phyloP scores from a whole-genome alignment of 1,140 invertebrate genomes.

The Dufourea novaeangliae region DNA sequence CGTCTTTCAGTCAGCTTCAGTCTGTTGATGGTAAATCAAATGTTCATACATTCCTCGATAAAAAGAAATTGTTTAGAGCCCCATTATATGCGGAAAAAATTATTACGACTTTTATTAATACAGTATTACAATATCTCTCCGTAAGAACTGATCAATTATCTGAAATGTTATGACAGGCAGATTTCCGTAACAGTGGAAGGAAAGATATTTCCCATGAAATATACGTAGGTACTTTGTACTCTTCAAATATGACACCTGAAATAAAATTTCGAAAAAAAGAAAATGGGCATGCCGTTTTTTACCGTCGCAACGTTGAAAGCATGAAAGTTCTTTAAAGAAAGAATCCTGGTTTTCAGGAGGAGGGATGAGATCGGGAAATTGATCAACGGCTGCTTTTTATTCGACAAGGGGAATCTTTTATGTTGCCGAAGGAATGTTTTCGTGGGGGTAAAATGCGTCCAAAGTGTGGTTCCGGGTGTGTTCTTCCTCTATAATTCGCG shows the following conservation, averaged over 20 bases:
- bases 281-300: not conserved
- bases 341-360: constrained; percentile 2
- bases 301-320: not conserved
- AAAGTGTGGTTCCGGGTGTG: constrained; percentile 12
- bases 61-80: no score
- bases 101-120: no score
- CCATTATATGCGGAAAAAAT: no score
- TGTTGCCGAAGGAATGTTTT: constrained; percentile 51
- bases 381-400: constrained; percentile 58
- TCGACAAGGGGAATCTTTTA: constrained; percentile 56
- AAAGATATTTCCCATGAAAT: not conserved
- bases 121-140: no score
- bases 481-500: constrained; percentile 21
- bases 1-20: no score
- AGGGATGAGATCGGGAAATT: constrained; percentile 26
- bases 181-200: not conserved
- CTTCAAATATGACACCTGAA: not conserved
- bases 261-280: not conserved
- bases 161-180: no score
- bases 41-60: no score
- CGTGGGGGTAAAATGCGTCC: constrained; percentile 26
- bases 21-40: no score
- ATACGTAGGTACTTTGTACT: not conserved
- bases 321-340: constrained; percentile 3
- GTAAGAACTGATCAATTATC: no score